These are phyloP conservation scores for Siniperca obscura DNA, from an alignment of 2,797 vertebrate species.

Conservation along the genomic window DNA sequence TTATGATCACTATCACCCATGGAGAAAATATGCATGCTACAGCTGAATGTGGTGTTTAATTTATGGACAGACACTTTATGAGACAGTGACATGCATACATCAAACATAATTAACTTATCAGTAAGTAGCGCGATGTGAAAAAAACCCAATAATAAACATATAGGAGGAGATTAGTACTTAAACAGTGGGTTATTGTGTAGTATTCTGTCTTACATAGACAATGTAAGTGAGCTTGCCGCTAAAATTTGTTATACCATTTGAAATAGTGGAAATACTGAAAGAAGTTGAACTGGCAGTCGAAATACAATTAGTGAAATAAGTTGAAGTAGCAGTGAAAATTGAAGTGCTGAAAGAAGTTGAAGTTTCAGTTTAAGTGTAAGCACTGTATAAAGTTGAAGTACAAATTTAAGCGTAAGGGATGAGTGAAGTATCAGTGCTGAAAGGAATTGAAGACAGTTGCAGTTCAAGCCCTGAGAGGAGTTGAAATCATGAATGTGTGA, in stretches of 20 bases:
- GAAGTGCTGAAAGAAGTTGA: background rate
- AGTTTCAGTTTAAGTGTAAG: background rate
- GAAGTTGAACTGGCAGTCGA: background rate
- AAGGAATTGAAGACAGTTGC: background rate
- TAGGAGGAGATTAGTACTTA: background rate
- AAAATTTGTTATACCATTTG: background rate
- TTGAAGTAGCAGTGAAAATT: background rate
- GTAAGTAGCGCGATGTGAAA: background rate
- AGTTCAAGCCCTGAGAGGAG: slow-evolving; percentile 1
- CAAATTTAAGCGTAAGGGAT: background rate
- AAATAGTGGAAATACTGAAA: background rate
- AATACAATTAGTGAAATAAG: slow-evolving; percentile 3
- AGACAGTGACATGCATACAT: slow-evolving; percentile 3
- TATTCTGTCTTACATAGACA: background rate
- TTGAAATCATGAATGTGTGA: background rate
- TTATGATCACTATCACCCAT: slow-evolving; percentile 36
- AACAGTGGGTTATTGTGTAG: background rate
- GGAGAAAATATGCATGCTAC: slow-evolving; percentile 30
- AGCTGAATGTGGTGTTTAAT: slow-evolving; percentile 40
- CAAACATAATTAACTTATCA: slow-evolving; percentile 21
- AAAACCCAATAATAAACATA: background rate
- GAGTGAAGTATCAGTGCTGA: background rate
- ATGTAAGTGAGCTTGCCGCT: background rate
- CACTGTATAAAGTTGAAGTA: background rate
- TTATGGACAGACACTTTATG: background rate